These are phyloP conservation scores for Cavia aperea DNA, from an alignment of 2,113 vertebrate genomes.

Conservation along the genomic window DNA sequence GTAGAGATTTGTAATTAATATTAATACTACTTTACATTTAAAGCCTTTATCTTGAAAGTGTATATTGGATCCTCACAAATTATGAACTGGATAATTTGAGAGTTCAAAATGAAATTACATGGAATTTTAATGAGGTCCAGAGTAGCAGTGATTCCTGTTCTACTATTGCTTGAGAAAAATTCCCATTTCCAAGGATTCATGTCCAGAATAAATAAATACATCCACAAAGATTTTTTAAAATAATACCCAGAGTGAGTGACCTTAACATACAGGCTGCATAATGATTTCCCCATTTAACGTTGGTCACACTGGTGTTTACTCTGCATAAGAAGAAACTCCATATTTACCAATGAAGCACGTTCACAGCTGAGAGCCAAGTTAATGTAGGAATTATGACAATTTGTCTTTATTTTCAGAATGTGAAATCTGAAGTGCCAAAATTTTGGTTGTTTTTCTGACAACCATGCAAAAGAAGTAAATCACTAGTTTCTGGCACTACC, in stretches of 20 bases:
- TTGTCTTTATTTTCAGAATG: constrained; percentile 22
- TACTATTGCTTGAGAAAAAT: background rate
- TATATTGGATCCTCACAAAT: background rate
- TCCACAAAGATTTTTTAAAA: background rate
- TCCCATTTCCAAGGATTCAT: constrained; percentile 2
- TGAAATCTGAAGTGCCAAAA: constrained; percentile 3
- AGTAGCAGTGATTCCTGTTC: background rate
- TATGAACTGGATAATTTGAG: background rate
- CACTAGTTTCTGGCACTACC: constrained; percentile 32
- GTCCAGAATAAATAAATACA: background rate
- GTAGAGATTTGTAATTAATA: constrained; percentile 6
- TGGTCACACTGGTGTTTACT: background rate
- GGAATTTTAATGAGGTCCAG: background rate
- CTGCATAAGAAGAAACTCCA: background rate
- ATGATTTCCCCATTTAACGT: background rate
- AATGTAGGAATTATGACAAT: background rate
- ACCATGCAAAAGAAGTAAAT: constrained; percentile 3
- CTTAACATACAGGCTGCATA: background rate
- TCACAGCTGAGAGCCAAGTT: constrained; percentile 3
- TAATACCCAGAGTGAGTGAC: background rate
- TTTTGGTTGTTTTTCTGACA: constrained; percentile 41
- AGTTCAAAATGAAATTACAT: background rate
- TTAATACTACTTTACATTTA: constrained; percentile 9
- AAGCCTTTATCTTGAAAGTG: background rate
- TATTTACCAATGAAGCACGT: constrained; percentile 29